Evolutionary conservation across 2,888 invertebrate species (phyloP), one percentile per base, ranked within the genome.

Genomic region (Pherbina coryleti): DNA sequence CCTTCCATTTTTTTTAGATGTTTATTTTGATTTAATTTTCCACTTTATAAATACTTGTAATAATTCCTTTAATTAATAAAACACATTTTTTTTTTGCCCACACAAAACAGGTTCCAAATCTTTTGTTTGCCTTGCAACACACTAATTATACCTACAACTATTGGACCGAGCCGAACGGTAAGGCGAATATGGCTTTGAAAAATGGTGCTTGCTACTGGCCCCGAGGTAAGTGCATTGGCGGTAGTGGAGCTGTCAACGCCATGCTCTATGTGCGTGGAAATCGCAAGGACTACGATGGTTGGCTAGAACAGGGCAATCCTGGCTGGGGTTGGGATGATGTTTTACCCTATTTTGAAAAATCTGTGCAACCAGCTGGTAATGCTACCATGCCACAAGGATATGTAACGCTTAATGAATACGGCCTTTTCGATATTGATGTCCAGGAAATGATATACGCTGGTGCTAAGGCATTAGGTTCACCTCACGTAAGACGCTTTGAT

Each of bases 311-410:
- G 28, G 94, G 94, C 0, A 93, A n/a, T n/a, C n/a, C n/a, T n/a
- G n/a, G n/a, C n/a, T n/a, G n/a, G n/a, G n/a, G n/a, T n/a, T n/a
- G n/a, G 81, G 92, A 95, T 57, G 93, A 94, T 81, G 92, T 95
- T 0, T 88, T 95, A 53, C 93, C 93, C 0, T 96, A 95, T 86
- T 96, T 96, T 86, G 93, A 93, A 86, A 96, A 96, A 87, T 95
- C 95, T 0, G 90, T 80, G 44, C 70, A 25, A 3, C 79, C 79
- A n/a, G 78, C 62, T 11, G 82, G 79, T 31, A 80, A 82, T 53
- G 31, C 53, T 11, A 82, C 80, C 5, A 71, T 81, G 17, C 77
- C 79, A 17, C 64, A 70, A 60, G 83, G 84, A 1, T 91, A 90
- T 25, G 81, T 92, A 34, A 86, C 88, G 11, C 84, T 93, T 0